These are phyloP conservation scores for Cervus canadensis DNA, from an alignment of 2,113 vertebrate genomes.

Conservation along the genomic window DNA sequence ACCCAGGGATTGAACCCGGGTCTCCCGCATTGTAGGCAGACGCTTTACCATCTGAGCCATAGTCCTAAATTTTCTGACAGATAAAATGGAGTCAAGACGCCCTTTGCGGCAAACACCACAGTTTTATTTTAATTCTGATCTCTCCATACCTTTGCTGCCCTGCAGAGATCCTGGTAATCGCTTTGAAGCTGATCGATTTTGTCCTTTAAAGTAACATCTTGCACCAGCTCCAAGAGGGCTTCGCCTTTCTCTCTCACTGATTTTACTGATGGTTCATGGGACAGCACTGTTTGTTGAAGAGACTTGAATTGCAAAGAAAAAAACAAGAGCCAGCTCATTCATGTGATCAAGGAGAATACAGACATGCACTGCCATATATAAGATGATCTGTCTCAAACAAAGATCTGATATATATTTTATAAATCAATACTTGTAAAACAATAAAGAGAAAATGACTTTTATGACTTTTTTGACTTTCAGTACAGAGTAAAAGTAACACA, in stretches of 20 bases:
- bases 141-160: conserved; percentile 82
- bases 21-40: no score
- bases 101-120: not conserved
- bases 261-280: conserved; percentile 89
- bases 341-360: not conserved
- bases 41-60: no score
- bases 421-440: not conserved
- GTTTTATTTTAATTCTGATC: not conserved
- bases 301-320: conserved; percentile 81
- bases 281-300: conserved; percentile 90
- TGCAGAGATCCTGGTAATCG: conserved; percentile 88
- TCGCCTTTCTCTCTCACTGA: conserved; percentile 93
- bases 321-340: not conserved
- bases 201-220: conserved; percentile 84
- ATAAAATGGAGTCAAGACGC: not conserved
- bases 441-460: not conserved
- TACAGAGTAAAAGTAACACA: not conserved
- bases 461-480: not conserved
- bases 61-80: not conserved
- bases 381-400: not conserved
- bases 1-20: no score
- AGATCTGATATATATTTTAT: not conserved
- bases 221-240: conserved; percentile 86
- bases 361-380: accelerated
- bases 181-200: conserved; percentile 87